These are phyloP conservation scores for Toxotes chatareus DNA, from an alignment of 2,113 vertebrate species.

Conservation along the genomic window DNA sequence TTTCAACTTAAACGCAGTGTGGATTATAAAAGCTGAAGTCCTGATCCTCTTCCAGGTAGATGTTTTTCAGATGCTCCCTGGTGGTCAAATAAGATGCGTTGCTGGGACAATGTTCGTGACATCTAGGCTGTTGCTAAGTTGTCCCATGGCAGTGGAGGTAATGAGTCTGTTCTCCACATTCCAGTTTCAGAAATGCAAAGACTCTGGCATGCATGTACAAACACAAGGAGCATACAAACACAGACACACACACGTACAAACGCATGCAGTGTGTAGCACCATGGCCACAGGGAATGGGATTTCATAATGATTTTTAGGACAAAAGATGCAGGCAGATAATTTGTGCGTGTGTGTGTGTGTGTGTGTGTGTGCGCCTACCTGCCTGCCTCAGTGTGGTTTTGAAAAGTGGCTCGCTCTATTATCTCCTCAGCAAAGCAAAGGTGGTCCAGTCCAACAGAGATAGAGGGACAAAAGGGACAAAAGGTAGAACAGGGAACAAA, in stretches of 20 bases:
- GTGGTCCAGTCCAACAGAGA: slow-evolving; percentile 30
- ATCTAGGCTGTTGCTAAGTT: slow-evolving; percentile 26
- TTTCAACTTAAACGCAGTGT: neutral
- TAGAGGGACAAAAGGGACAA: neutral
- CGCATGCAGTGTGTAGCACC: neutral
- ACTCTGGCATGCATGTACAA: neutral
- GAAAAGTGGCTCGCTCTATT: slow-evolving; percentile 32
- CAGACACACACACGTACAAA: neutral
- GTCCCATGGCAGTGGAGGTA: neutral
- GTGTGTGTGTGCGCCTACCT: neutral
- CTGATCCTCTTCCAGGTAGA: neutral
- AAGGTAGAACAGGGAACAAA: slow-evolving; percentile 45
- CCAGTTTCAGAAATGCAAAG: slow-evolving; percentile 13
- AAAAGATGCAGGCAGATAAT: slow-evolving; percentile 12
- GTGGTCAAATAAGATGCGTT: slow-evolving; percentile 13
- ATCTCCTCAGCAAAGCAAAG: slow-evolving; percentile 23
- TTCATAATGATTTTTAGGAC: slow-evolving; percentile 46
- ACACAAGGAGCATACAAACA: neutral
- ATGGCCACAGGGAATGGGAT: slow-evolving; percentile 42
- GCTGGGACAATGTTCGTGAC: slow-evolving; percentile 6
- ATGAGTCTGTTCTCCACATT: slow-evolving; percentile 1
- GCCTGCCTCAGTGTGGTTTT: neutral
- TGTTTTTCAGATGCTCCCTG: slow-evolving; percentile 24
- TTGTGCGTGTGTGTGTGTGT: neutral
- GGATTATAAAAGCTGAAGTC: slow-evolving; percentile 1